phyloP scores from a whole-genome alignment of 1,140 invertebrate species.

The Euglossa dilemma region DNA sequence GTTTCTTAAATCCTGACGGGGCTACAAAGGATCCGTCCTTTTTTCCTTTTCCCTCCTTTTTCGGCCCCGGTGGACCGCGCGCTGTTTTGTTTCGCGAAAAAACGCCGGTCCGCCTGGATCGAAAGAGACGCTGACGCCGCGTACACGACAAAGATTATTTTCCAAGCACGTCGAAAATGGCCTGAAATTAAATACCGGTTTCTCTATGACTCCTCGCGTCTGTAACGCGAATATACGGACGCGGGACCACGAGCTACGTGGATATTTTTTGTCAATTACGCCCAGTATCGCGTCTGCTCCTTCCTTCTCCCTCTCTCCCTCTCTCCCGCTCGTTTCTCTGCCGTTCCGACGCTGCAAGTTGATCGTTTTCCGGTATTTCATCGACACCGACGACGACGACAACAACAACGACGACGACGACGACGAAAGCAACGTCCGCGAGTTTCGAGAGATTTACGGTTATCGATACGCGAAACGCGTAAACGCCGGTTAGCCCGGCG shows the following conservation, averaged over 20 bases:
- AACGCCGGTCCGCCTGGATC: background rate
- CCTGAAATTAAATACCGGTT: constrained; percentile 14
- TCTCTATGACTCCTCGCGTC: background rate
- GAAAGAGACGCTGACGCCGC: background rate
- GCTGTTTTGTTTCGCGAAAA: constrained; percentile 11
- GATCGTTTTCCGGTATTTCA: background rate
- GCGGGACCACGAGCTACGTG: background rate
- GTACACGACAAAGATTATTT: background rate
- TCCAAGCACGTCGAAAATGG: constrained; percentile 6
- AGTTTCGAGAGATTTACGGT: background rate
- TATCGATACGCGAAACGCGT: background rate
- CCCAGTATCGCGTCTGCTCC: background rate
- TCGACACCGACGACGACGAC: background rate
- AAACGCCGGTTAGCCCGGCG: background rate
- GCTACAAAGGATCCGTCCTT: constrained; percentile 29
- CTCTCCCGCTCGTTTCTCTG: no score
- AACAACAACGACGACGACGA: no score
- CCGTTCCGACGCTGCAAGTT: no score
- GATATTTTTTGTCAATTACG: background rate
- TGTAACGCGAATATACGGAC: background rate
- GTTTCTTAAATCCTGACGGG: constrained; percentile 48
- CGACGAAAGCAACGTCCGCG: background rate
- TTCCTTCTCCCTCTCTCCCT: no score
- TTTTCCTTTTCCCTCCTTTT: background rate
- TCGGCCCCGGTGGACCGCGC: background rate